These are phyloP conservation scores for Cnemophilus loriae DNA, from an alignment of 2,113 vertebrate genomes.

Conservation along the genomic window DNA sequence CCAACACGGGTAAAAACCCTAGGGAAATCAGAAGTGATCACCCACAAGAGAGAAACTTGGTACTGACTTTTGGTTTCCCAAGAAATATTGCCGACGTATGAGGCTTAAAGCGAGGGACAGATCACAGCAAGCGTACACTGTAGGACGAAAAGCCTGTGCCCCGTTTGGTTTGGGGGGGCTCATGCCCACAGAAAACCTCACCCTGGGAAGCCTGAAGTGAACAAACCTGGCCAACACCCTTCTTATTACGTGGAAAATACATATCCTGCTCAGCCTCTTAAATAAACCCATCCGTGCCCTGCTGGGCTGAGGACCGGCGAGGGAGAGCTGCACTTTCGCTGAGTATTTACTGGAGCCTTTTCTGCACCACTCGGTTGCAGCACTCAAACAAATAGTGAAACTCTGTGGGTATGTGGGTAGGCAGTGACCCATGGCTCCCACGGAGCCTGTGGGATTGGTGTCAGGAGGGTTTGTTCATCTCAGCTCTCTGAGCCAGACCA, in stretches of 20 bases:
- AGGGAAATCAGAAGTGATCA: not conserved
- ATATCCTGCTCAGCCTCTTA: not conserved
- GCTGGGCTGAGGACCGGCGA: not conserved
- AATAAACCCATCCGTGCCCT: not conserved
- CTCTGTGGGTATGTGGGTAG: not conserved
- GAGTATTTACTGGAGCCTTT: not conserved
- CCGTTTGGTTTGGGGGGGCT: not conserved
- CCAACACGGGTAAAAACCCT: fast-evolving
- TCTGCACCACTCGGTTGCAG: not conserved
- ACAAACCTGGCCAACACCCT: not conserved
- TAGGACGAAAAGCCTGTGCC: not conserved
- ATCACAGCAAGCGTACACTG: not conserved
- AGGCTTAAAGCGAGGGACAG: not conserved
- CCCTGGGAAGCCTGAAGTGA: not conserved
- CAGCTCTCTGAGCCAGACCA: not conserved
- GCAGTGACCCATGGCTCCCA: not conserved
- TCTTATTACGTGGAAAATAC: not conserved
- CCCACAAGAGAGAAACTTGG: not conserved
- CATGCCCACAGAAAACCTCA: not conserved
- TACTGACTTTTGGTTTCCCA: not conserved
- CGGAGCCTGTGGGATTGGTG: not conserved
- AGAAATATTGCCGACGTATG: not conserved
- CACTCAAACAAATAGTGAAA: not conserved
- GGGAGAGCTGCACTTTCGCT: not conserved
- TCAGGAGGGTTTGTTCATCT: not conserved